Conservation (phyloP, 1,140 invertebrate species). For the Zaprionus ghesquierei region DNA sequence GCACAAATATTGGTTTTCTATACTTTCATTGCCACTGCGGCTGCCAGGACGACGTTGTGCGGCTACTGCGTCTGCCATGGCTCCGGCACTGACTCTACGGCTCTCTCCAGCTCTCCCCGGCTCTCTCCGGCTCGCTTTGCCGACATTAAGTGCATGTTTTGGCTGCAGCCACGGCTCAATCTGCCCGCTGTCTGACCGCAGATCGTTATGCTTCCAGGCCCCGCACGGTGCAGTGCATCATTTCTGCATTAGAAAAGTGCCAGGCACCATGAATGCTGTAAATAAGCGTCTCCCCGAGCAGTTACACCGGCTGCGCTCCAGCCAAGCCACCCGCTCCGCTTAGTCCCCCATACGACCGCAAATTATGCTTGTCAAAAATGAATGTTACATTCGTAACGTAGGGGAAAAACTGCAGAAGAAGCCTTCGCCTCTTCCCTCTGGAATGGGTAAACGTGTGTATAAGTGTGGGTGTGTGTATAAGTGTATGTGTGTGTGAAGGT, state of each 20-base stretch:
- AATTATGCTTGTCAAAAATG: constrained; percentile 81
- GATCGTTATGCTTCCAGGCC: constrained; percentile 27
- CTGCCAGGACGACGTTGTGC: constrained; percentile 7
- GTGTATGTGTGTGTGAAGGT: background rate
- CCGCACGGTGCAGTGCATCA: constrained; percentile 72
- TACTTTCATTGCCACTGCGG: constrained; percentile 71
- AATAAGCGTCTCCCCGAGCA: constrained; percentile 55
- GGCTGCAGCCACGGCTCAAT: constrained; percentile 48
- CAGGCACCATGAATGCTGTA: constrained; percentile 63
- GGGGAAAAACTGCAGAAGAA: constrained; percentile 39
- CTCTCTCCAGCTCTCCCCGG: background rate
- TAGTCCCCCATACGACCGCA: constrained; percentile 52
- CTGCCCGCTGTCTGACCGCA: constrained; percentile 55
- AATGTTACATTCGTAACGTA: constrained; percentile 74
- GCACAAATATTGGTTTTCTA: constrained; percentile 71
- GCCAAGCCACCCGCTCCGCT: constrained; percentile 12
- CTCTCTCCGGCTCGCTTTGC: background rate
- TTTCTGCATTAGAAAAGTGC: constrained; percentile 80
- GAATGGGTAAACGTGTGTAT: constrained; percentile 1
- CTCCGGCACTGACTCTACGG: background rate
- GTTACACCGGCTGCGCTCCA: constrained; percentile 17
- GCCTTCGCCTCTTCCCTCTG: background rate
- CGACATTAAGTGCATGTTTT: constrained; percentile 65
- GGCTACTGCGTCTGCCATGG: background rate
- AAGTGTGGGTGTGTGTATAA: constrained; percentile 1